Conservation (phyloP, 2,888 invertebrate genomes). For the Oxyscelio sp. region DNA sequence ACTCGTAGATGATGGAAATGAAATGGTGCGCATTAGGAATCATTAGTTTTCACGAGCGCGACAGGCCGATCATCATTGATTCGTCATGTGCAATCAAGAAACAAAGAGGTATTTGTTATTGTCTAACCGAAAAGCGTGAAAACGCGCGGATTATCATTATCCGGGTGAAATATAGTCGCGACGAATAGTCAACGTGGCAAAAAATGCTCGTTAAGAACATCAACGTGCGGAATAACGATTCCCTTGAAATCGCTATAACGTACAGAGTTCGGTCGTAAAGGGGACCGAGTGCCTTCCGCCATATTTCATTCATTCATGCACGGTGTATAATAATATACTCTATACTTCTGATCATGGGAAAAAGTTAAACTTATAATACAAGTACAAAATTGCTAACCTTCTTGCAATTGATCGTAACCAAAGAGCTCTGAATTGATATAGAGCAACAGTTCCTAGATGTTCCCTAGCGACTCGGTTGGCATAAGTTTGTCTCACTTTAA, state of each 20-base stretch:
- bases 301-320: conserved; percentile 75
- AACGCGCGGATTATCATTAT: conserved; percentile 64
- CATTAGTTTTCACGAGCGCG: conserved; percentile 45
- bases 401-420: conserved; percentile 73
- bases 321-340: conserved; percentile 77
- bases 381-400: conserved; percentile 76
- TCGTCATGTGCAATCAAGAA: conserved; percentile 52
- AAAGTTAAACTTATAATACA: conserved; percentile 84
- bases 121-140: conserved; percentile 73
- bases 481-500: too few relatives aligned
- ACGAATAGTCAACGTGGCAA: conserved; percentile 85
- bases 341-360: conserved; percentile 80
- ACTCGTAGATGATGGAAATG: background rate
- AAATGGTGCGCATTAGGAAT: conserved; percentile 14
- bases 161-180: conserved; percentile 61
- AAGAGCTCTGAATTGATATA: too few relatives aligned
- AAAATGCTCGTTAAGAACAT: conserved; percentile 86
- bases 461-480: too few relatives aligned
- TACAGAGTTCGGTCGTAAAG: conserved; percentile 87
- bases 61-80: conserved; percentile 47
- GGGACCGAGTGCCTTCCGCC: conserved; percentile 88
- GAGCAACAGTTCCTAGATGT: too few relatives aligned
- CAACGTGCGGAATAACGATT: conserved; percentile 84
- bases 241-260: conserved; percentile 83
- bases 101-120: conserved; percentile 61